A percentile compares a stretch with the other conserved stretches of the same genome.
These are phyloP conservation scores for Phragmatobia fuliginosa DNA, from an alignment of 2,888 invertebrate genomes.

Conservation along the genomic window DNA sequence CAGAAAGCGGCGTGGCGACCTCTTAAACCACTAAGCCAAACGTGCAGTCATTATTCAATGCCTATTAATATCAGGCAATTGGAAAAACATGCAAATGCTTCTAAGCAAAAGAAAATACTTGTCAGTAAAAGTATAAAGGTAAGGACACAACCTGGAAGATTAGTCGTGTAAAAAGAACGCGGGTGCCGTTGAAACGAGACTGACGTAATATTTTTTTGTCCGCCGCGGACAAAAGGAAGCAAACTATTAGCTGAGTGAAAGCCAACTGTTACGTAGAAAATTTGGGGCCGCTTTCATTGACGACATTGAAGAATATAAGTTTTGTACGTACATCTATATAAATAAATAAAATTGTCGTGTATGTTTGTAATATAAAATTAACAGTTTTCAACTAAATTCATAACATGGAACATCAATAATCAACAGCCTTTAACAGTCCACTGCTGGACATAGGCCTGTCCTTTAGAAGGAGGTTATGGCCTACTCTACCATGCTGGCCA, in stretches of 20 bases:
- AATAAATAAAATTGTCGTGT: too few species aligned
- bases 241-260: conserved; percentile 2
- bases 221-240: conserved; percentile 3
- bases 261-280: conserved; percentile 6
- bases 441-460: too few species aligned
- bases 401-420: too few species aligned
- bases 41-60: too few species aligned
- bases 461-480: too few species aligned
- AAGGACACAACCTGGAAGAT: background rate
- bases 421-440: too few species aligned
- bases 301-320: background rate
- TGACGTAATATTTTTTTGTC: conserved; percentile 8
- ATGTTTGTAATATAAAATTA: too few species aligned
- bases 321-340: background rate
- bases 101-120: background rate
- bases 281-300: background rate
- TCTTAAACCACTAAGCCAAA: too few species aligned
- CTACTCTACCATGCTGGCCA: too few species aligned
- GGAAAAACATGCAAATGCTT: background rate
- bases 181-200: conserved; percentile 1
- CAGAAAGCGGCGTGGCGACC: too few species aligned
- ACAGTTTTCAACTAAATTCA: too few species aligned
- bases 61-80: too few species aligned
- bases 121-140: background rate
- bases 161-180: background rate